Evolutionary conservation across 1,140 invertebrate species (phyloP).

Genomic region (Drosophila pachea): DNA sequence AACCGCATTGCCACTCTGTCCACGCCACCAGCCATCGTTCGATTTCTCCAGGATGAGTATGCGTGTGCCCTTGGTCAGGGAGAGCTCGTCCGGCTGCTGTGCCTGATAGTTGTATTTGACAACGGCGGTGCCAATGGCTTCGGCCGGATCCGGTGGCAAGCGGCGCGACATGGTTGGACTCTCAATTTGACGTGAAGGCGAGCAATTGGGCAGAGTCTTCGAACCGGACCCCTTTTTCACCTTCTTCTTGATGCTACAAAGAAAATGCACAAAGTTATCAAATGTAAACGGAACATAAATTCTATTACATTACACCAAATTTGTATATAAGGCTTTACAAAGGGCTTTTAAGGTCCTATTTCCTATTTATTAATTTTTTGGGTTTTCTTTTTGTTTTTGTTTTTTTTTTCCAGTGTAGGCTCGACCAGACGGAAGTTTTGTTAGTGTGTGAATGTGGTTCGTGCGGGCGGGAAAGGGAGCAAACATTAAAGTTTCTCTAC

Average conservation of each 20-base stretch:
- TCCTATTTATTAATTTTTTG: neutral
- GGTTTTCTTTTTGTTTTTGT: neutral
- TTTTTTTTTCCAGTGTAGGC: conserved; percentile 1
- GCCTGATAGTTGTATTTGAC: conserved; percentile 99
- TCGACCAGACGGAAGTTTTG: neutral
- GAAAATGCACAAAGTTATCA: conserved; percentile 4
- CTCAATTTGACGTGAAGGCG: conserved; percentile 88
- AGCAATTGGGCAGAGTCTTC: conserved; percentile 91
- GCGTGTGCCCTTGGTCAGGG: conserved; percentile 92
- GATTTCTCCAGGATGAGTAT: conserved; percentile 98
- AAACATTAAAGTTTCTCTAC: conserved; percentile 23
- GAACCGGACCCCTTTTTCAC: conserved; percentile 91
- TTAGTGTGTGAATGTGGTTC: conserved; percentile 11
- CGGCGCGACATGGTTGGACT: conserved; percentile 87
- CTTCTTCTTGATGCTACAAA: conserved; percentile 93
- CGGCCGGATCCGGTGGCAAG: conserved; percentile 88
- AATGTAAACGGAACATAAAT: neutral
- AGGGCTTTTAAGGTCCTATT: too few relatives aligned
- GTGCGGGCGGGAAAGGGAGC: neutral
- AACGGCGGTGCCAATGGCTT: conserved; percentile 93
- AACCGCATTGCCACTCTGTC: conserved; percentile 88
- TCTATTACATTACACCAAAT: neutral
- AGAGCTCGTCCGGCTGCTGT: conserved; percentile 97
- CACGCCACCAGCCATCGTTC: conserved; percentile 99
- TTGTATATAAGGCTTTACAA: neutral